A percentile compares a stretch with the other conserved stretches of the same genome.
Conservation (phyloP, 2,113 vertebrate species). For the Oreochromis niloticus region DNA sequence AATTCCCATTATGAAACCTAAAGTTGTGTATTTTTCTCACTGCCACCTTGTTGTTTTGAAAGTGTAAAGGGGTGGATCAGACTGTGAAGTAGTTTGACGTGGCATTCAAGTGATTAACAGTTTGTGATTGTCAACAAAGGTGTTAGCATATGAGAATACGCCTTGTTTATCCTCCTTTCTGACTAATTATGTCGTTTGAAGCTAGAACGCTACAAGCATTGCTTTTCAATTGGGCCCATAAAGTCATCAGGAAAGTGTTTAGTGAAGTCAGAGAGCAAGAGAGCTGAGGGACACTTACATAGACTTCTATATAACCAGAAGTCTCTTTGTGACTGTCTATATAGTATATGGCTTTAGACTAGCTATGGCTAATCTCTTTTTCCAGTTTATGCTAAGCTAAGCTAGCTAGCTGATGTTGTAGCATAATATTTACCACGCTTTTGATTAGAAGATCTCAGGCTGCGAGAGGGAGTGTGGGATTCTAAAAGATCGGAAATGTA, state of each 20-base stretch:
- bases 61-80: background rate
- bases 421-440: background rate
- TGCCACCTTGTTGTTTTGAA: background rate
- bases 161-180: background rate
- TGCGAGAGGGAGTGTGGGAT: too few species aligned
- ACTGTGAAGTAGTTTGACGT: background rate
- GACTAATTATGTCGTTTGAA: background rate
- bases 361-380: background rate
- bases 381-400: background rate
- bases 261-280: background rate
- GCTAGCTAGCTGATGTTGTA: background rate
- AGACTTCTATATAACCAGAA: background rate
- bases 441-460: too few species aligned
- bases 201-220: background rate
- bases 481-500: too few species aligned
- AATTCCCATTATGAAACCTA: background rate
- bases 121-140: background rate
- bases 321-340: background rate
- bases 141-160: background rate
- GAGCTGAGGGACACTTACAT: background rate
- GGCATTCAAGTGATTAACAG: background rate
- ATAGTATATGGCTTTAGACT: background rate
- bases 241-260: background rate
- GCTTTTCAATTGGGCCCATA: background rate
- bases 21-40: background rate